These are phyloP conservation scores for Platysteira castanea DNA, from an alignment of 2,113 vertebrate species.

Conservation along the genomic window DNA sequence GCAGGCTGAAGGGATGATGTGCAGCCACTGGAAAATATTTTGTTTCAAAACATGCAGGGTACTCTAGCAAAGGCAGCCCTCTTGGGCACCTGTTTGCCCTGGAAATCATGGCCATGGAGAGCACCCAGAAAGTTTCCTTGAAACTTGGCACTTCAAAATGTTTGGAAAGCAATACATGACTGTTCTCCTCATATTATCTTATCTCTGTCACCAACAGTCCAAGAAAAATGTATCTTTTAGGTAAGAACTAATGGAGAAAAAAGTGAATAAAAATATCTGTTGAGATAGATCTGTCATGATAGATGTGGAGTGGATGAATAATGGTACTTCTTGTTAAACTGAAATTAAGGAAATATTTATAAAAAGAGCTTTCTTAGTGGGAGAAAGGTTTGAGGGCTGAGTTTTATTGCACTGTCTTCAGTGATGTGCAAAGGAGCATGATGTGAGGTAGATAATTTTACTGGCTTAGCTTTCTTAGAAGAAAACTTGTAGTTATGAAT, in stretches of 20 bases:
- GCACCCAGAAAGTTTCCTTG: neutral
- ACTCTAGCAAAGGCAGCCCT: neutral
- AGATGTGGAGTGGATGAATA: neutral
- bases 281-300: neutral
- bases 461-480: neutral
- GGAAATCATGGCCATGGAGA: neutral
- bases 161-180: neutral
- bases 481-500: neutral
- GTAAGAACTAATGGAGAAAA: neutral
- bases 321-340: neutral
- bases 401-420: neutral
- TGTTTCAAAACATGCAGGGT: fast-evolving
- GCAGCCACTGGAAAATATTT: neutral
- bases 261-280: neutral
- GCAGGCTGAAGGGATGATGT: neutral
- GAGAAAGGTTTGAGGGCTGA: neutral
- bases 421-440: fast-evolving
- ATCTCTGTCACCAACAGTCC: neutral
- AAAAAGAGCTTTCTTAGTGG: neutral
- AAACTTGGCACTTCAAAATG: neutral
- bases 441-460: neutral
- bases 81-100: neutral
- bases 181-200: neutral
- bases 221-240: neutral
- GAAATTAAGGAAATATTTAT: neutral